Evolutionary conservation across 2,113 vertebrate genomes (phyloP), one percentile per base, ranked within the genome.

Genomic region (Siniperca chuatsi): DNA sequence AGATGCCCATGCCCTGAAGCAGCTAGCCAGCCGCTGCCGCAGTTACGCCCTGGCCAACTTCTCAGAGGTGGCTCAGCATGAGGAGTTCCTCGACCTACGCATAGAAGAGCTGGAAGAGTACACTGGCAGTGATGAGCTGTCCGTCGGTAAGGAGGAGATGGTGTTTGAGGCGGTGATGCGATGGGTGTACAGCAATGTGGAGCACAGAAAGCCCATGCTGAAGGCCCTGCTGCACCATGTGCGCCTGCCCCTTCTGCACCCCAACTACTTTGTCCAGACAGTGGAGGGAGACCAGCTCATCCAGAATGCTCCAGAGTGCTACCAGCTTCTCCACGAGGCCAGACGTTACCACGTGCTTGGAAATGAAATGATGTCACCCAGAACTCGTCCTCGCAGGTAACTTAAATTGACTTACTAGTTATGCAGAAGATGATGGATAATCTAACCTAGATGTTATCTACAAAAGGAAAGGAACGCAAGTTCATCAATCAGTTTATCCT

Each of bases 281-380:
- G 98, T 99, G 90, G 98, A 99, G 83, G 97, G 98, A 79, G 97
- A 99, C 93, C 97, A 97, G 86, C 91, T 99, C 89, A 99, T 99
- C 83, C 98, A 99, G 95, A 99, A 96, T 8, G 97, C 98, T 52
- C 97, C 98, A 0, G 98, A 99, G 86, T 99, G 98, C 95, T 99
- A 99, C 33, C 98, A 98, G 82, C 95, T 99, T 64, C 96, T 99
- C 81, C 98, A 99, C 0, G 98, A 99, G 93, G 98, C 98, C 86
- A 95, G 98, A 42, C 94, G 98, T 21, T 99, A 99, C 93, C 98
- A 99, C 18, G 97, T 99, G 86, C 97, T 99, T 3, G 98, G 98
- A 71, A 99, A 99, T 42, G 98, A 99, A 94, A 99, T 99, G 98
- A 99, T 99, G 98, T 99, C 98, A 70, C 97, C 98, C 85, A 96